Base-by-base conservation (phyloP, 2,797 vertebrate genomes). In the Anguilla pacifica region DNA sequence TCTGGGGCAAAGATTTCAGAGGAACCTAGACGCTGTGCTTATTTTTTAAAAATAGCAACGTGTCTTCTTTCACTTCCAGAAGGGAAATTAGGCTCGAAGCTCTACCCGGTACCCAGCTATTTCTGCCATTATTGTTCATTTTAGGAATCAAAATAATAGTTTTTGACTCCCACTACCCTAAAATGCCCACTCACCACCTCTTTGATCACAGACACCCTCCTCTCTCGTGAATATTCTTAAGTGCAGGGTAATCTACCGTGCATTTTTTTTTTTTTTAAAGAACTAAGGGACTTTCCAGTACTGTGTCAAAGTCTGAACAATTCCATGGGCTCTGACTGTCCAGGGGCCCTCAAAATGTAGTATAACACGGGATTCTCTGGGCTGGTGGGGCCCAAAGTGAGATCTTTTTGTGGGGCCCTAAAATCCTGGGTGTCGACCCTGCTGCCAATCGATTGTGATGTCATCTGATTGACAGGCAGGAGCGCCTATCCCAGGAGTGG, bases 1-100 rank as follows among this genome's bases (percentile, higher is more conserved):
- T 84, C 74, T 64, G n/a, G 79, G 86, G 89, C 3, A 5, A 43
- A 67, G 17, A 86, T 83, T 87, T 86, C 61, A 84, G 46, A 39
- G 84, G 77, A 87, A 83, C 87, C 59, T 61, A 86, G 88, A 87
- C 86, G 57, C 25, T 67, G 72, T 0, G 15, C 13, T 85, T 39
- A 31, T 85, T 81, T 85, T 81, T 39, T 22, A 67, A 85, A 46
- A 79, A 85, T 59, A 70, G 43, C 46, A 31, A 64, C 61, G 51
- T 87, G 61, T 87, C 59, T 83, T 61, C 1, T 28, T n/a, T 72
- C 49, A 13, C 74, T 51, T 84, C 51, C 72, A 39, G 55, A 55
- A 31, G 35, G 49, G 64, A 83, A 87, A 87, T 74, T 84, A 19
- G 25, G 39, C 39, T 39, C 19, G 25, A 6, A 51, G 64, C 19